Conservation (phyloP, 2,888 invertebrate genomes). For the Aphelenchoides bicaudatus region DNA sequence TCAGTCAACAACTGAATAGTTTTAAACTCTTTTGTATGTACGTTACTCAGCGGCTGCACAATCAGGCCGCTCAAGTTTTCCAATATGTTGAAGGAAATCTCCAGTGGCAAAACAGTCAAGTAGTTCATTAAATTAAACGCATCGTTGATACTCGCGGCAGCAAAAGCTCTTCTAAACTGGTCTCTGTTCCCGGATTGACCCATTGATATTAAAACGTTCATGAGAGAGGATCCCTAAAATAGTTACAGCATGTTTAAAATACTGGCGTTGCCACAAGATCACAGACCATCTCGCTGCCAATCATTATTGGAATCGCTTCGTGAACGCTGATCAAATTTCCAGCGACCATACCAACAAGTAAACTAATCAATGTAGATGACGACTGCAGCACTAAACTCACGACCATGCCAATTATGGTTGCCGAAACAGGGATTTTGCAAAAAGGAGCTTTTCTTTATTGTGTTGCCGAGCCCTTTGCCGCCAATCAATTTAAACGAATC, state of each 20-base stretch:
- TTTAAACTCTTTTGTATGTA: conserved; percentile 40
- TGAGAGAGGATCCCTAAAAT: conserved; percentile 67
- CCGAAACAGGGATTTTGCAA: conserved; percentile 54
- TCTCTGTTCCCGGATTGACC: conserved; percentile 60
- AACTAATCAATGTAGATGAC: conserved; percentile 45
- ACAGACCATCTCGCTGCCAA: conserved; percentile 67
- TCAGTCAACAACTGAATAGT: conserved; percentile 49
- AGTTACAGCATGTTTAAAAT: too few species aligned
- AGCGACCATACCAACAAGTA: conserved; percentile 63
- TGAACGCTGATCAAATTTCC: conserved; percentile 63
- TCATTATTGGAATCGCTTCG: conserved; percentile 66
- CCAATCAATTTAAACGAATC: conserved; percentile 50
- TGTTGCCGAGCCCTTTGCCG: conserved; percentile 50
- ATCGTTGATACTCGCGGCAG: conserved; percentile 67
- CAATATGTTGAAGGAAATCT: conserved; percentile 57
- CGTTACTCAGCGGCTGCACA: conserved; percentile 42
- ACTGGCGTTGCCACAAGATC: too few species aligned
- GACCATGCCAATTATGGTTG: conserved; percentile 53
- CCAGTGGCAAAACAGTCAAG: conserved; percentile 64
- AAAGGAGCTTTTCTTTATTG: conserved; percentile 47
- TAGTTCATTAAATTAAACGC: conserved; percentile 67
- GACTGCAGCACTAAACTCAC: conserved; percentile 50
- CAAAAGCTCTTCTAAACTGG: conserved; percentile 65
- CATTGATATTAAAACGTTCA: conserved; percentile 66
- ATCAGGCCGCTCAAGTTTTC: conserved; percentile 44